Evolutionary conservation across 2,113 vertebrate genomes (phyloP), one percentile per base, ranked within the genome.

Genomic region (Sardina pilchardus): DNA sequence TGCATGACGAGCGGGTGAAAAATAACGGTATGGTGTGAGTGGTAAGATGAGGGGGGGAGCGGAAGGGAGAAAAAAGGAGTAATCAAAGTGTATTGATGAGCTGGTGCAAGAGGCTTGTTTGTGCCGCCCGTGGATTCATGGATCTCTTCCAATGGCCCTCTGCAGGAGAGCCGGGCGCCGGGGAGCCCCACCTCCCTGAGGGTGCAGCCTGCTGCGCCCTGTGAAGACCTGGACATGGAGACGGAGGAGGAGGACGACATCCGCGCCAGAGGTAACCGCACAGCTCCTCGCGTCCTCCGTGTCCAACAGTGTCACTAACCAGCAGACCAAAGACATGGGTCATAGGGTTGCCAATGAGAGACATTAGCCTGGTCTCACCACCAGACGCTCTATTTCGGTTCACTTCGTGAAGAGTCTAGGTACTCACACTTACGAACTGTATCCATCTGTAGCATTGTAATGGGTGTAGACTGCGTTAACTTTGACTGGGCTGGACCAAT

Each of bases 141-240:
- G 63, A 26, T 71, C 8, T 71, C n/a, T 30, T 71, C 63, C 10
- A 83, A 45, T 42, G 82, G 63, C 0, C 26, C 50, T 44, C 89
- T 84, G 89, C 94, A 98, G 93, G 95, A 95, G 90, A 95, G 94
- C 89, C 96, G 95, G 92, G 94, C 94, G 89, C 95, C 96, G 4
- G 95, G 94, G 91, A 98, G 96, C 90, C 95, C 97, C 10, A 94
- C 96, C 59, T 95, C 96, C 0, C 92, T 98, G 90, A 97, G 97
- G 94, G 95, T 96, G 88, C 96, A 97, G 8, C 88, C 95, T 75
- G 94, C 96, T 87, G 96, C 96, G 90, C 94, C 94, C 82, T 96
- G 96, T 93, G 97, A 97, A 92, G 97, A 99, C 89, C 92, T 98
- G 90, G 98, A 98, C 89, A 96, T 96, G 94, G 97, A 99, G 91